These are phyloP conservation scores for Drosophila navojoa DNA, from an alignment of 1,140 invertebrate genomes.

Conservation along the genomic window DNA sequence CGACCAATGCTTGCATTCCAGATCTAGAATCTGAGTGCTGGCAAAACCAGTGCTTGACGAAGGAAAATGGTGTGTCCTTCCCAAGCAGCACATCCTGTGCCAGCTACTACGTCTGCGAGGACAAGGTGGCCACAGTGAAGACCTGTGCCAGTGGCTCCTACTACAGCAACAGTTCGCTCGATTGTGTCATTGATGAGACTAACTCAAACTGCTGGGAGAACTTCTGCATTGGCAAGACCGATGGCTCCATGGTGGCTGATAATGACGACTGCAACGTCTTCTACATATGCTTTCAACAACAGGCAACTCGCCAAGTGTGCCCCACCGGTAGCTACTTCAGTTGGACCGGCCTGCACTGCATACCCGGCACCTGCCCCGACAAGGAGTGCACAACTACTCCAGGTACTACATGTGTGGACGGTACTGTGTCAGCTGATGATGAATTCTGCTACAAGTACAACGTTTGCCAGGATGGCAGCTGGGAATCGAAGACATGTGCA, in stretches of 20 bases:
- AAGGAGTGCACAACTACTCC: neutral
- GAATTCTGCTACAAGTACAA: neutral
- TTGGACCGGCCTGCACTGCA: conserved; percentile 4
- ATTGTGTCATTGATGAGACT: conserved; percentile 35
- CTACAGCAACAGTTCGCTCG: conserved; percentile 19
- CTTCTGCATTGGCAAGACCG: conserved; percentile 51
- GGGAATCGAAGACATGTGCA: neutral
- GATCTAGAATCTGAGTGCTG: conserved; percentile 53
- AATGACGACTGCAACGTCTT: conserved; percentile 39
- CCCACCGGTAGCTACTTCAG: conserved; percentile 44
- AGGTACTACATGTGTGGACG: too few relatives aligned
- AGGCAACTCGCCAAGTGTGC: conserved; percentile 37
- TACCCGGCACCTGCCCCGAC: conserved; percentile 45
- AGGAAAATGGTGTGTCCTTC: conserved; percentile 16
- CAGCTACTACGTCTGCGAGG: conserved; percentile 55
- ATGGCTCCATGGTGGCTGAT: conserved; percentile 41
- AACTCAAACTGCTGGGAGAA: conserved; percentile 60
- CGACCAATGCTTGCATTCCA: conserved; percentile 35
- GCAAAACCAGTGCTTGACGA: conserved; percentile 54
- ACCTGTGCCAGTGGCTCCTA: conserved; percentile 53
- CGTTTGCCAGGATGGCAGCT: neutral
- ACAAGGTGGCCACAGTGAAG: conserved; percentile 29
- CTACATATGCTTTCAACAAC: conserved; percentile 44
- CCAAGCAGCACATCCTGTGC: conserved; percentile 32
- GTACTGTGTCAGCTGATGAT: too few relatives aligned